phyloP scores from a whole-genome alignment of 2,888 invertebrate species.

The Callinectes sapidus region DNA sequence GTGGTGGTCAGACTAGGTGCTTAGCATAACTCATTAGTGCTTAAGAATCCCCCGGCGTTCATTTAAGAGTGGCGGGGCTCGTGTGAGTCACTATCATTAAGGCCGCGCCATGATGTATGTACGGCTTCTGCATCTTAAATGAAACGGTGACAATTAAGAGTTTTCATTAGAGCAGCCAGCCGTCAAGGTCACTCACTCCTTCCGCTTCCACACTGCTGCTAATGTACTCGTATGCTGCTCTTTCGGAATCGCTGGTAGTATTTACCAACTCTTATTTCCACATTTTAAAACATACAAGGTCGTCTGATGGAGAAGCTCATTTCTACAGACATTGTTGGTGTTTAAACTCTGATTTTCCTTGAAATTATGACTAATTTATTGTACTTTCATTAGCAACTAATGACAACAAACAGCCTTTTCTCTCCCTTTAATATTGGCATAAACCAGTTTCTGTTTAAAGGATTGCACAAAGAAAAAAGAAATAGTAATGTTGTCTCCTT shows the following conservation, averaged over 20 bases:
- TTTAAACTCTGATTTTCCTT: no score
- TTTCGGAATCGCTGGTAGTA: neutral
- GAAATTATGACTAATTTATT: no score
- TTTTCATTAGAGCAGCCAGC: neutral
- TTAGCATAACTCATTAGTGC: constrained; percentile 33
- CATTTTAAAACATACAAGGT: neutral
- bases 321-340: no score
- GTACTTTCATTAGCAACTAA: neutral
- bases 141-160: neutral
- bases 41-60: neutral
- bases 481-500: neutral
- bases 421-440: neutral
- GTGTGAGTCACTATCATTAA: constrained; percentile 11
- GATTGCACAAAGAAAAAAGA: neutral
- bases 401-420: neutral
- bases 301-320: neutral
- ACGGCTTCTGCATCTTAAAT: constrained; percentile 6
- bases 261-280: neutral
- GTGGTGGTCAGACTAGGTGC: neutral
- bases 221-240: neutral
- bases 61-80: neutral
- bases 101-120: neutral
- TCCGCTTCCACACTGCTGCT: neutral
- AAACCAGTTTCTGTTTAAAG: neutral
- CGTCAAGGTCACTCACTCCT: neutral